Percentiles rank a stretch among this genome's conserved stretches.
Conservation (phyloP, 2,797 vertebrate species). For the Trematomus bernacchii region DNA sequence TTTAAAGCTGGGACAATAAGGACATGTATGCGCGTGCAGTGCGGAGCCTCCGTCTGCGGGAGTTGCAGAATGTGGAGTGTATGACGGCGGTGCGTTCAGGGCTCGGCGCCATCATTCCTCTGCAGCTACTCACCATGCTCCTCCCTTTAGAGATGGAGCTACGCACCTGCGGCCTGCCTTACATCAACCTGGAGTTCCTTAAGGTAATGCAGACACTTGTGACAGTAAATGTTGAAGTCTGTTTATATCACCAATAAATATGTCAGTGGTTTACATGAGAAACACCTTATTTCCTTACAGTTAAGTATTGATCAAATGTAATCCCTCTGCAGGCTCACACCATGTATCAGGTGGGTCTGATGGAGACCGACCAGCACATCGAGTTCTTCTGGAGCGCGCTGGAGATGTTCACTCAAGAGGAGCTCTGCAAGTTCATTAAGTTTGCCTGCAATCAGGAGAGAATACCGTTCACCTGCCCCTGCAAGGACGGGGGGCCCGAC, state of each 20-base stretch:
- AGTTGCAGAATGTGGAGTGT: slow-evolving; percentile 93
- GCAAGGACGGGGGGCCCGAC: slow-evolving; percentile 96
- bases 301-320: not conserved
- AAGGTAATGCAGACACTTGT: slow-evolving; percentile 85
- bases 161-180: slow-evolving; percentile 95
- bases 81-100: slow-evolving; percentile 93
- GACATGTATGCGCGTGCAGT: slow-evolving; percentile 92
- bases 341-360: slow-evolving; percentile 99
- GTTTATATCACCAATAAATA: not conserved
- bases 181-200: slow-evolving; percentile 97
- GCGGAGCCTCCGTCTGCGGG: slow-evolving; percentile 90
- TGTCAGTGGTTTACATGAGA: not conserved
- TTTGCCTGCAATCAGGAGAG: slow-evolving; percentile 99
- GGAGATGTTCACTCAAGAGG: slow-evolving; percentile 98
- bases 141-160: slow-evolving; percentile 95
- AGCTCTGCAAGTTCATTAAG: slow-evolving; percentile 99
- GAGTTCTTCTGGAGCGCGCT: slow-evolving; percentile 98
- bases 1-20: slow-evolving; percentile 95
- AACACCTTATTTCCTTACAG: not conserved
- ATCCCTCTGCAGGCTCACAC: slow-evolving; percentile 91
- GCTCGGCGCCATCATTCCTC: slow-evolving; percentile 93
- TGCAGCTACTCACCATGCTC: slow-evolving; percentile 96
- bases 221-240: not conserved
- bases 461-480: slow-evolving; percentile 98
- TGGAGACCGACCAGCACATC: slow-evolving; percentile 99